These are phyloP conservation scores for Drosophila imparisetae DNA, from an alignment of 2,888 invertebrate species.

Conservation along the genomic window DNA sequence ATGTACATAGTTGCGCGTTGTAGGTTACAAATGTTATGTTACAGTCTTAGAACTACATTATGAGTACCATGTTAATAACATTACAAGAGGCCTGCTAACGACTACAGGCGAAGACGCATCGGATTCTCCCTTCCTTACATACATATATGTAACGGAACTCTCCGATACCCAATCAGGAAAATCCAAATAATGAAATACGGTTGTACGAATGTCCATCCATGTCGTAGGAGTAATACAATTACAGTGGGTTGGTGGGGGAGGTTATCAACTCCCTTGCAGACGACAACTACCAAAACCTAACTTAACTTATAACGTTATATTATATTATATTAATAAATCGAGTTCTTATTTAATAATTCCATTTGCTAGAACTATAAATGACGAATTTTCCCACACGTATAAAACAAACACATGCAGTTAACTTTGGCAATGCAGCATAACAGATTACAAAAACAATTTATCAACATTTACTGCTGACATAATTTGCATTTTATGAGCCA, in stretches of 20 bases:
- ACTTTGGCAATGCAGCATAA: conserved; percentile 4
- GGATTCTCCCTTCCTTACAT: neutral
- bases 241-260: too few species aligned
- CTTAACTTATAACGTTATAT: neutral
- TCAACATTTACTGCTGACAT: conserved; percentile 70
- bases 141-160: neutral
- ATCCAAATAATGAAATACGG: too few species aligned
- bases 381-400: neutral
- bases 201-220: too few species aligned
- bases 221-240: neutral
- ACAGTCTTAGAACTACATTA: too few species aligned
- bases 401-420: conserved; percentile 1
- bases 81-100: neutral
- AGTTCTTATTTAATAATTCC: neutral
- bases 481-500: conserved; percentile 66
- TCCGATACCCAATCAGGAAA: neutral
- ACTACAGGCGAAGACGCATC: neutral
- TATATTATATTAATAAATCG: neutral
- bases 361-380: neutral
- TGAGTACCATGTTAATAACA: too few species aligned
- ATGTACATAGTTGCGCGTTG: too few species aligned
- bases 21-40: too few species aligned
- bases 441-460: conserved; percentile 65
- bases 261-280: neutral
- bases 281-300: neutral